These are phyloP conservation scores for Drosophila formosana DNA, from an alignment of 2,888 invertebrate genomes.

Conservation along the genomic window DNA sequence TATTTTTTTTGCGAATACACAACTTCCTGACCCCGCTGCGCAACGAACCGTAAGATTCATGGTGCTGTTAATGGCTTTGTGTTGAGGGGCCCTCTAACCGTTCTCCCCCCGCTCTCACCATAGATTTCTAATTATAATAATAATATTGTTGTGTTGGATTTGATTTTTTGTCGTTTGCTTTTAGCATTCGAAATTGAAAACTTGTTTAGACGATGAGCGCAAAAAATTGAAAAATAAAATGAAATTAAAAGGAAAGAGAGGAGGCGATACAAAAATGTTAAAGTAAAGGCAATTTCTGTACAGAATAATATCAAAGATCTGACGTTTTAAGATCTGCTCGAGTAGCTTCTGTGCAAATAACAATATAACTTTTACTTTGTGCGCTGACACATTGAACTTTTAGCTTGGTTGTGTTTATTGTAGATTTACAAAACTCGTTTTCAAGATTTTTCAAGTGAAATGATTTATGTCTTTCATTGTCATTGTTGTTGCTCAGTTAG, in stretches of 20 bases:
- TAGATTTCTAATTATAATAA: conserved; percentile 68
- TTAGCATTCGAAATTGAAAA: conserved; percentile 62
- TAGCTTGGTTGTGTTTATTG: conserved; percentile 25
- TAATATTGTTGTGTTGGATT: conserved; percentile 64
- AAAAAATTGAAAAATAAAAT: conserved; percentile 11
- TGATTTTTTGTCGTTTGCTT: conserved; percentile 39
- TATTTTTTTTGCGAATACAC: conserved; percentile 46
- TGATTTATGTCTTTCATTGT: conserved; percentile 56
- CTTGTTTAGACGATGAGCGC: conserved; percentile 58
- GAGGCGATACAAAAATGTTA: conserved; percentile 12
- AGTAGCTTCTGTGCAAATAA: conserved; percentile 55
- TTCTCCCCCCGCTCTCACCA: conserved; percentile 1
- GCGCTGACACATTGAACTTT: conserved; percentile 72
- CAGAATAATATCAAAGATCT: conserved; percentile 37
- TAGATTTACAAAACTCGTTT: conserved; percentile 68
- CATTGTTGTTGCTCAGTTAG: conserved; percentile 29
- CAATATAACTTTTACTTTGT: conserved; percentile 58
- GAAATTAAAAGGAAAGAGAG: conserved; percentile 3
- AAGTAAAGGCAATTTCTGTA: conserved; percentile 36
- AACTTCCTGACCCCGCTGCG: conserved; percentile 73
- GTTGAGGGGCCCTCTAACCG: conserved; percentile 32
- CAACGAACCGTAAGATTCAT: conserved; percentile 64
- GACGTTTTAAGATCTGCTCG: conserved; percentile 42
- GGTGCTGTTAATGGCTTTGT: conserved; percentile 64
- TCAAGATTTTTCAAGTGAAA: conserved; percentile 46